Conservation (phyloP, 2,797 vertebrate genomes). For the Scomberomorus guttatus region DNA sequence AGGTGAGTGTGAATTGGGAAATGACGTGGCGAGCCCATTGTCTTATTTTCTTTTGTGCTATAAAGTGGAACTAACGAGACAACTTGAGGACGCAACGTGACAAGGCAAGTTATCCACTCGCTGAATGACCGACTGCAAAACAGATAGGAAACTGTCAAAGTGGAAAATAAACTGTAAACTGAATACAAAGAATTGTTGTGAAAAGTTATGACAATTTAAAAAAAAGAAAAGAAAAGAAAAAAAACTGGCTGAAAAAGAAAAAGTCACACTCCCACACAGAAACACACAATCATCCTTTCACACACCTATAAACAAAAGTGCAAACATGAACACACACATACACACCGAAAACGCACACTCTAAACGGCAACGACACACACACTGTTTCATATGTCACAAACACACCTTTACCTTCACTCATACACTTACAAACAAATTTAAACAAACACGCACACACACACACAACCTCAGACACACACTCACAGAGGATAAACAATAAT, state of each 20-base stretch:
- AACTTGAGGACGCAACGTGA: constrained; percentile 75
- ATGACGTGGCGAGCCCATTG: constrained; percentile 78
- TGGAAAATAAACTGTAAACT: constrained; percentile 60
- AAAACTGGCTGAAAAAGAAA: constrained; percentile 44
- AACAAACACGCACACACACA: constrained; percentile 37
- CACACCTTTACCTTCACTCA: constrained; percentile 34
- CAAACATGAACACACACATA: constrained; percentile 40
- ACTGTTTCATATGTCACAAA: constrained; percentile 29
- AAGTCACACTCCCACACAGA: constrained; percentile 32
- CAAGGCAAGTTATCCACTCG: constrained; percentile 78
- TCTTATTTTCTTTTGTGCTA: constrained; percentile 80
- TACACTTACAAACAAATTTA: constrained; percentile 42
- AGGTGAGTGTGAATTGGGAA: constrained; percentile 69
- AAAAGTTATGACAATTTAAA: constrained; percentile 66
- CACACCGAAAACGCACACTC: constrained; percentile 48
- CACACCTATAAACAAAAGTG: constrained; percentile 46
- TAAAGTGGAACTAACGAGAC: constrained; percentile 83
- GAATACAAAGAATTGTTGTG: constrained; percentile 52
- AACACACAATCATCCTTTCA: constrained; percentile 29
- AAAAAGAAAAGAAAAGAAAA: constrained; percentile 32
- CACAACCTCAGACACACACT: constrained; percentile 36
- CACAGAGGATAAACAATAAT: constrained; percentile 58
- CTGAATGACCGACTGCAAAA: constrained; percentile 67
- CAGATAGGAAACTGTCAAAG: constrained; percentile 49
- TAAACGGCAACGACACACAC: constrained; percentile 51